Evolutionary conservation across 2,113 vertebrate genomes (phyloP).

Genomic region (Phoenicopterus ruber): DNA sequence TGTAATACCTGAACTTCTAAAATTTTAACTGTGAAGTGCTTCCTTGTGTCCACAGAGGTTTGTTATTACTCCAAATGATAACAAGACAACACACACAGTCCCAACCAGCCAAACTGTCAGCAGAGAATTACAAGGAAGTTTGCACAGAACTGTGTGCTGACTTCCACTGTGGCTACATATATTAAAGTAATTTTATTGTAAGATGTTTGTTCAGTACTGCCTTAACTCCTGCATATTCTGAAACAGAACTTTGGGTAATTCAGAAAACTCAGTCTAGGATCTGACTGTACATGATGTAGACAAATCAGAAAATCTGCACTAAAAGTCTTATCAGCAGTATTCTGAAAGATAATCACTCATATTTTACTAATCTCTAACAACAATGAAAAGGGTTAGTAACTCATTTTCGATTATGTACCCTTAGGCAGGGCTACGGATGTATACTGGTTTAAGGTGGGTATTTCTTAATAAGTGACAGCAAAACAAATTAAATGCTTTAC

Average conservation of each 20-base stretch:
- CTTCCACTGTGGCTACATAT: not conserved
- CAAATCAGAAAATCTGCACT: not conserved
- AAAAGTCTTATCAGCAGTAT: not conserved
- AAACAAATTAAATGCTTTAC: not conserved
- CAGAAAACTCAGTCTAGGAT: not conserved
- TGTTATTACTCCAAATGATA: not conserved
- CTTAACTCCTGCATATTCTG: not conserved
- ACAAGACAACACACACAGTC: not conserved
- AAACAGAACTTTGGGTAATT: not conserved
- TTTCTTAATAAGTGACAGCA: not conserved
- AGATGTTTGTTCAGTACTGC: not conserved
- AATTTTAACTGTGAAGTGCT: not conserved
- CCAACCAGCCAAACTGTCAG: not conserved
- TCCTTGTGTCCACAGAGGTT: not conserved
- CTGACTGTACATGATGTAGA: not conserved
- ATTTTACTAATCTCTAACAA: not conserved
- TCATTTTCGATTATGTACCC: accelerated
- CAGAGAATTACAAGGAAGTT: not conserved
- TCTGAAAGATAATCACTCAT: not conserved
- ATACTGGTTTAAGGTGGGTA: not conserved
- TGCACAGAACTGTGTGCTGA: not conserved
- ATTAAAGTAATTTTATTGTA: not conserved
- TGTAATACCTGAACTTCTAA: not conserved
- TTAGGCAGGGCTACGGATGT: not conserved
- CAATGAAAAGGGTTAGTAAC: not conserved